A percentile compares a stretch with the other conserved stretches of the same genome.
Conservation (phyloP, 2,888 invertebrate species). For the Troides aeacus region DNA sequence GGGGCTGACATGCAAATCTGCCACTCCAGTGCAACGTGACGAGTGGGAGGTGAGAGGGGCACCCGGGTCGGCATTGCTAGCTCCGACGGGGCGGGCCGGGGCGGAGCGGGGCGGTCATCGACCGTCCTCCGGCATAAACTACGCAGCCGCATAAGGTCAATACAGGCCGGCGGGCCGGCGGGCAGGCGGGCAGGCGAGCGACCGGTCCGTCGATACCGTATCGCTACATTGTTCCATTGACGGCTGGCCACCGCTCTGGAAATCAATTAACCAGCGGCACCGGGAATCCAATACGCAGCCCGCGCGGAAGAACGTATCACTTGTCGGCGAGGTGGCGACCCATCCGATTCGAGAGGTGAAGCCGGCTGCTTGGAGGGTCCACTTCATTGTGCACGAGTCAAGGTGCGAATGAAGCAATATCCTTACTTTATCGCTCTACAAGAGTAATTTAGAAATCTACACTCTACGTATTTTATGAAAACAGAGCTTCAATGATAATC, state of each 20-base stretch:
- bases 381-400: neutral
- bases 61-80: constrained; percentile 66
- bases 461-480: neutral
- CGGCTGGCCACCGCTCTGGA: constrained; percentile 45
- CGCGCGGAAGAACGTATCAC: constrained; percentile 46
- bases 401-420: constrained; percentile 2
- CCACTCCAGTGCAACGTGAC: constrained; percentile 72
- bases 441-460: neutral
- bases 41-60: constrained; percentile 48
- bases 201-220: constrained; percentile 51
- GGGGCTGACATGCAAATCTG: constrained; percentile 61
- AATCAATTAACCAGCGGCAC: constrained; percentile 65
- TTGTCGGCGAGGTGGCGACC: constrained; percentile 9
- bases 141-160: constrained; percentile 78
- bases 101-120: constrained; percentile 68
- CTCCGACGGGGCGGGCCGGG: constrained; percentile 35
- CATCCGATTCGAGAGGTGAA: constrained; percentile 7
- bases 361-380: constrained; percentile 4
- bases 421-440: neutral
- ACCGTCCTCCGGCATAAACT: constrained; percentile 77
- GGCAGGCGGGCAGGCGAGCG: constrained; percentile 40
- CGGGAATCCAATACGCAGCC: constrained; percentile 60
- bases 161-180: constrained; percentile 49
- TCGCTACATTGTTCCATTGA: constrained; percentile 66
- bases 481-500: neutral